phyloP scores from a whole-genome alignment of 1,140 invertebrate genomes.

The Berghia stephanieae region DNA sequence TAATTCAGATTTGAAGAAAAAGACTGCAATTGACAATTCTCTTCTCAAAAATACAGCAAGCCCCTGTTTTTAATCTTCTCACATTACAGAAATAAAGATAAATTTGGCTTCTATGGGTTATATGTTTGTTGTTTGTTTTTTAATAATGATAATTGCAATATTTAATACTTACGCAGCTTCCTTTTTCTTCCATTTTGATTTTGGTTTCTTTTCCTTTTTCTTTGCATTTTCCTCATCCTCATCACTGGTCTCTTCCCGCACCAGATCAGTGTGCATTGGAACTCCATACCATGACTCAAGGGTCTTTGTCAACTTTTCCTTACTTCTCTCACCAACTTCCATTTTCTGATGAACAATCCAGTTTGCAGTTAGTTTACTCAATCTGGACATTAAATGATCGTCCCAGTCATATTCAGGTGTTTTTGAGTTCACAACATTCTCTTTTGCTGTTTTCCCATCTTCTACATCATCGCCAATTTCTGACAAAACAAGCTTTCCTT shows the following conservation, averaged over 20 bases:
- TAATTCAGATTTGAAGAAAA: too few relatives aligned
- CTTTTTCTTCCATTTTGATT: conserved; percentile 54
- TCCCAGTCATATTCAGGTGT: conserved; percentile 57
- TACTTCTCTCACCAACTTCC: conserved; percentile 32
- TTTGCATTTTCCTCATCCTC: conserved; percentile 39
- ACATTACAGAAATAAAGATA: too few relatives aligned
- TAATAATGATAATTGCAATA: too few relatives aligned
- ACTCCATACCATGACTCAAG: conserved; percentile 55
- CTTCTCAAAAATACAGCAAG: too few relatives aligned
- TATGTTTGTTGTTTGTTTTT: too few relatives aligned
- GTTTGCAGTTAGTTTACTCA: conserved; percentile 57
- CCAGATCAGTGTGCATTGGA: conserved; percentile 51
- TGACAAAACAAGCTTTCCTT: too few relatives aligned
- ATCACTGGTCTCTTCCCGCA: conserved; percentile 51
- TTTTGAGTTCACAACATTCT: too few relatives aligned
- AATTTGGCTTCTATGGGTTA: too few relatives aligned
- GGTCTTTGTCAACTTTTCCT: conserved; percentile 45
- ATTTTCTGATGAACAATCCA: conserved; percentile 60
- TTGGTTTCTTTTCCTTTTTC: conserved; percentile 37
- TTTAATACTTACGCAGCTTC: conserved; percentile 49
- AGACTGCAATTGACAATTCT: too few relatives aligned
- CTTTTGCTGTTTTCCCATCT: too few relatives aligned
- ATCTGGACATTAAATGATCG: conserved; percentile 53
- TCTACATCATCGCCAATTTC: too few relatives aligned
- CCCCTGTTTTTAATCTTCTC: too few relatives aligned